phyloP scores from a whole-genome alignment of 1,140 invertebrate genomes.

The Belonocnema kinseyi region DNA sequence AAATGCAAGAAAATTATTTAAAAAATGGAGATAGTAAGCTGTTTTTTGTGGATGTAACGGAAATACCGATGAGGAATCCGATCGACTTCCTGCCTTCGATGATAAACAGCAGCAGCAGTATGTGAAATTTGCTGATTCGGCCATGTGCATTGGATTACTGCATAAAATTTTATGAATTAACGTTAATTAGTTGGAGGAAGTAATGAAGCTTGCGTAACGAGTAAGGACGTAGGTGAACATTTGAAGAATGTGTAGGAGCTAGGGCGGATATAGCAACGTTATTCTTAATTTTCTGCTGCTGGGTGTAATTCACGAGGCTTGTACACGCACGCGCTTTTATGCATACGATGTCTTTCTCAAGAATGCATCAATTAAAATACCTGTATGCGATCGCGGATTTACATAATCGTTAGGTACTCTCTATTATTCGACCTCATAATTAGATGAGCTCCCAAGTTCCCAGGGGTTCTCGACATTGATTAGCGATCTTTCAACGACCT shows the following conservation, averaged over 20 bases:
- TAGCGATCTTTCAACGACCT: background rate
- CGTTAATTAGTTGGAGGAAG: slow-evolving; percentile 22
- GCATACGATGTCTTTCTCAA: slow-evolving; percentile 18
- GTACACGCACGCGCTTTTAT: no score
- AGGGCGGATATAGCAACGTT: slow-evolving; percentile 24
- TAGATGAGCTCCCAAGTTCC: background rate
- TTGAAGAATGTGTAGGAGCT: slow-evolving; percentile 25
- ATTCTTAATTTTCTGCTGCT: slow-evolving; percentile 10
- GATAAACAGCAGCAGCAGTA: background rate
- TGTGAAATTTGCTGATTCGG: slow-evolving; percentile 11
- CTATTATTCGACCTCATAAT: slow-evolving; percentile 27
- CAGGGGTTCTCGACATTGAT: slow-evolving; percentile 24
- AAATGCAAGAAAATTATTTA: background rate
- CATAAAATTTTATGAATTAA: slow-evolving; percentile 24
- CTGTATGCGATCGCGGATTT: slow-evolving; percentile 25
- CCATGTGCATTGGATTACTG: slow-evolving; percentile 14
- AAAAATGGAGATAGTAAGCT: background rate
- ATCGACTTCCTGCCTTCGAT: slow-evolving; percentile 17
- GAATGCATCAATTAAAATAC: slow-evolving; percentile 26
- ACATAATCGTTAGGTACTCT: slow-evolving; percentile 8
- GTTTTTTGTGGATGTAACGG: background rate
- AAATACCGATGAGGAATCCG: background rate
- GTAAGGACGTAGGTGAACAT: slow-evolving; percentile 8
- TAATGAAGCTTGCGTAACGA: slow-evolving; percentile 29
- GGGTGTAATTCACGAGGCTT: no score